Conservation (phyloP, 2,113 vertebrate genomes). For the Cebidichthys violaceus region DNA sequence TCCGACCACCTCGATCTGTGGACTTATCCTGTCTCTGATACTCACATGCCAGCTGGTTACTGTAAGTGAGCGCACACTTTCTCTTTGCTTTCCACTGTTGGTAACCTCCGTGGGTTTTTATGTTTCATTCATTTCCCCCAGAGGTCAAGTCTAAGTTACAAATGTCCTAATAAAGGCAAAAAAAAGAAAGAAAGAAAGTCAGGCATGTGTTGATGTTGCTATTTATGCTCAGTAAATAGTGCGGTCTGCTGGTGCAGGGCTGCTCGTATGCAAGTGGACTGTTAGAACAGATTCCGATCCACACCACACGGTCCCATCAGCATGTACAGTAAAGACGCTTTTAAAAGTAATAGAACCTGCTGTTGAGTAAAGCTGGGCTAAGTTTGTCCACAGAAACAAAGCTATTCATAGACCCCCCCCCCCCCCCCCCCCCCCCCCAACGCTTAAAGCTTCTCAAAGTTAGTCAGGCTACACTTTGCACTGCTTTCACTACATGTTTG, state of each 20-base stretch:
- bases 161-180: slow-evolving; percentile 39
- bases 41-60: slow-evolving; percentile 77
- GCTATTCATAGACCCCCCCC: slow-evolving; percentile 84
- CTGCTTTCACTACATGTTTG: slow-evolving; percentile 1
- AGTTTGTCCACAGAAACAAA: slow-evolving; percentile 83
- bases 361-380: slow-evolving; percentile 72
- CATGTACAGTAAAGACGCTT: slow-evolving; percentile 44
- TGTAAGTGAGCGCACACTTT: slow-evolving; percentile 79
- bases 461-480: slow-evolving; percentile 29
- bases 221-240: slow-evolving; percentile 35
- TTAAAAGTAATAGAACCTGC: slow-evolving; percentile 63
- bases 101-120: not conserved
- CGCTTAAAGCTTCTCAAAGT: slow-evolving; percentile 62
- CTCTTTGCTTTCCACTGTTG: not conserved
- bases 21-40: slow-evolving; percentile 75
- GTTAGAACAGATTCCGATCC: slow-evolving; percentile 31
- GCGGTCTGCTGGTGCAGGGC: slow-evolving; percentile 10
- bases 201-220: slow-evolving; percentile 31
- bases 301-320: slow-evolving; percentile 4
- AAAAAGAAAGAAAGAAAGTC: not conserved
- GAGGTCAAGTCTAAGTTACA: slow-evolving; percentile 10
- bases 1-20: slow-evolving; percentile 68
- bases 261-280: slow-evolving; percentile 51
- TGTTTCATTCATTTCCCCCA: not conserved
- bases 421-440: slow-evolving; percentile 38